Conservation (phyloP, 2,888 invertebrate genomes). For the Drosophila paramelanica region DNA sequence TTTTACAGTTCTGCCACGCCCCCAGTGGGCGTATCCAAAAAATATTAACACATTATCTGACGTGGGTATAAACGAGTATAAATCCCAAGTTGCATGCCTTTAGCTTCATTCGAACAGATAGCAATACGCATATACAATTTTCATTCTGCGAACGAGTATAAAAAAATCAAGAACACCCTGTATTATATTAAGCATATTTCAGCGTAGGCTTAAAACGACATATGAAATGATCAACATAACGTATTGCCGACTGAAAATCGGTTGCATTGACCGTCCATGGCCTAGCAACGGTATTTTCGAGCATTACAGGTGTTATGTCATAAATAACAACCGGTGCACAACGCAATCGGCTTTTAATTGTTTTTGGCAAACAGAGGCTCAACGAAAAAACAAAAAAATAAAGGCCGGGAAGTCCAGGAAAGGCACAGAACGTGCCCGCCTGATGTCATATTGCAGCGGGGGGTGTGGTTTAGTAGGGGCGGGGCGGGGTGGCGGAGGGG, state of each 20-base stretch:
- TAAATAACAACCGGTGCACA: slow-evolving; percentile 55
- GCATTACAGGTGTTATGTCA: slow-evolving; percentile 63
- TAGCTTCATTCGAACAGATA: too few relatives aligned
- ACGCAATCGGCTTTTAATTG: slow-evolving; percentile 58
- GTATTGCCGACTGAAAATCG: slow-evolving; percentile 1
- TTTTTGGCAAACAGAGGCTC: slow-evolving; percentile 72
- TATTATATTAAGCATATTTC: slow-evolving; percentile 2
- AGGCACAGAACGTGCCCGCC: slow-evolving; percentile 71
- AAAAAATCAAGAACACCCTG: neutral
- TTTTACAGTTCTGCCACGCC: too few relatives aligned
- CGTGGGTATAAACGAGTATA: too few relatives aligned
- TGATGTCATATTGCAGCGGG: slow-evolving; percentile 6
- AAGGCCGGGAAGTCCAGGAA: slow-evolving; percentile 75
- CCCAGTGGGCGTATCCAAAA: too few relatives aligned
- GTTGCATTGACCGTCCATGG: slow-evolving; percentile 73
- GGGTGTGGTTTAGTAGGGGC: neutral
- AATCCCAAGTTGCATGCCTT: too few relatives aligned
- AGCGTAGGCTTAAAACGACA: slow-evolving; percentile 10
- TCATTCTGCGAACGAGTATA: too few relatives aligned
- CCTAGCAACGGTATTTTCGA: slow-evolving; percentile 49
- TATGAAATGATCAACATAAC: neutral
- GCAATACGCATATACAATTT: too few relatives aligned
- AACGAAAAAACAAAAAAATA: slow-evolving; percentile 30
- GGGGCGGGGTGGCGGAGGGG: neutral
- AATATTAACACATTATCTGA: too few relatives aligned